A percentile compares a stretch with the other conserved stretches of the same genome.
These are phyloP conservation scores for Ernsta delagoae DNA, from an alignment of 2,888 invertebrate genomes.

Conservation along the genomic window DNA sequence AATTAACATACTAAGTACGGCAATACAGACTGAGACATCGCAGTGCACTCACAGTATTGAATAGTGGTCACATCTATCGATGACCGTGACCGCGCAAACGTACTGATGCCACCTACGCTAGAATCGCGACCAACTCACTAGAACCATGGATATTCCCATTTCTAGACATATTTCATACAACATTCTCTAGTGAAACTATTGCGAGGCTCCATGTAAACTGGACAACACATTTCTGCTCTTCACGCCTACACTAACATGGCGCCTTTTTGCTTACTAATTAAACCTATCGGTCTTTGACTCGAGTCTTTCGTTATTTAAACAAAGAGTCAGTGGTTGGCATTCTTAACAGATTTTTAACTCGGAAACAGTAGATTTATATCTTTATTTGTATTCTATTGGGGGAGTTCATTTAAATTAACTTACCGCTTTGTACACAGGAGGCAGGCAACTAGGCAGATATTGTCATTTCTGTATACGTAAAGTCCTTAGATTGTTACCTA, in stretches of 20 bases:
- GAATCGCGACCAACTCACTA: conserved; percentile 50
- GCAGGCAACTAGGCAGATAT: neutral
- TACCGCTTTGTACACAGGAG: neutral
- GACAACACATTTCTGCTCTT: conserved; percentile 50
- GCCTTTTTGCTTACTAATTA: conserved; percentile 77
- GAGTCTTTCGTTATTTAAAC: conserved; percentile 57
- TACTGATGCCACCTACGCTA: conserved; percentile 65
- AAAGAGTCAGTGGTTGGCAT: conserved; percentile 45
- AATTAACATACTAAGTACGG: conserved; percentile 32
- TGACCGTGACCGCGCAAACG: conserved; percentile 56
- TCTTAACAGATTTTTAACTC: conserved; percentile 26
- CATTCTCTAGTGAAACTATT: conserved; percentile 42
- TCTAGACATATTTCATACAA: conserved; percentile 25
- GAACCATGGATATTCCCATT: conserved; percentile 47
- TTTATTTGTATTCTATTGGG: neutral
- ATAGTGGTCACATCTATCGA: conserved; percentile 48
- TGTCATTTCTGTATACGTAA: too few relatives aligned
- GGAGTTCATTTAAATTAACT: neutral
- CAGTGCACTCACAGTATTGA: conserved; percentile 16
- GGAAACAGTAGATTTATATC: conserved; percentile 10
- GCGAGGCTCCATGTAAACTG: conserved; percentile 50
- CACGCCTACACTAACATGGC: conserved; percentile 69
- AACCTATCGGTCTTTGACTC: conserved; percentile 79
- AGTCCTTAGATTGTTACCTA: too few relatives aligned
- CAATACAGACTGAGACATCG: conserved; percentile 20